A percentile compares a stretch with the other conserved stretches of the same genome.
These are phyloP conservation scores for Tringa solitaria DNA, from an alignment of 2,113 vertebrate species.

Conservation along the genomic window DNA sequence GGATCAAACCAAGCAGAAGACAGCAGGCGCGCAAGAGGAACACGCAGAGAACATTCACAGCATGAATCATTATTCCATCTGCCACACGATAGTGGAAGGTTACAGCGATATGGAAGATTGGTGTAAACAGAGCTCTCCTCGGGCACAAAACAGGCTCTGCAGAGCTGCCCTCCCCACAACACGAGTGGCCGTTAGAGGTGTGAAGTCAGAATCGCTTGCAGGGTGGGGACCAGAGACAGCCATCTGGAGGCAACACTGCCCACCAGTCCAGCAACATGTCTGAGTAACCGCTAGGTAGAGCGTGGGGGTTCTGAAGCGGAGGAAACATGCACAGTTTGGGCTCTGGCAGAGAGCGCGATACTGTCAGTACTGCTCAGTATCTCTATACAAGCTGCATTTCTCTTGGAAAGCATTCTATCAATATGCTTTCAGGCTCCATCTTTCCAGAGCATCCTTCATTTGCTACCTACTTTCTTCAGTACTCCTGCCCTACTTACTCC, in stretches of 20 bases:
- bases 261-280: slow-evolving; percentile 19
- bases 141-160: slow-evolving; percentile 30
- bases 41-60: slow-evolving; percentile 65
- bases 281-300: not conserved
- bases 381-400: slow-evolving; percentile 32
- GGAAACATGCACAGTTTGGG: slow-evolving; percentile 36
- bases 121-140: slow-evolving; percentile 49
- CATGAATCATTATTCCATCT: slow-evolving; percentile 68
- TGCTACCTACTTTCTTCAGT: not conserved
- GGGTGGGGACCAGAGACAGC: not conserved
- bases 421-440: slow-evolving; percentile 20
- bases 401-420: slow-evolving; percentile 36
- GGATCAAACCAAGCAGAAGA: slow-evolving; percentile 62
- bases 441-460: slow-evolving; percentile 34
- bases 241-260: slow-evolving; percentile 23
- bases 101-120: slow-evolving; percentile 34
- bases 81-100: slow-evolving; percentile 59
- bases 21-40: slow-evolving; percentile 59
- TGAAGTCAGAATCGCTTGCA: not conserved
- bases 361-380: slow-evolving; percentile 44
- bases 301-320: slow-evolving; percentile 10
- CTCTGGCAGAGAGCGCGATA: slow-evolving; percentile 30
- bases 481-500: not conserved
- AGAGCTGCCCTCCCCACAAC: slow-evolving; percentile 34
- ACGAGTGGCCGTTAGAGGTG: not conserved